These are phyloP conservation scores for Pheosia tremula DNA, from an alignment of 2,888 invertebrate species.

Conservation along the genomic window DNA sequence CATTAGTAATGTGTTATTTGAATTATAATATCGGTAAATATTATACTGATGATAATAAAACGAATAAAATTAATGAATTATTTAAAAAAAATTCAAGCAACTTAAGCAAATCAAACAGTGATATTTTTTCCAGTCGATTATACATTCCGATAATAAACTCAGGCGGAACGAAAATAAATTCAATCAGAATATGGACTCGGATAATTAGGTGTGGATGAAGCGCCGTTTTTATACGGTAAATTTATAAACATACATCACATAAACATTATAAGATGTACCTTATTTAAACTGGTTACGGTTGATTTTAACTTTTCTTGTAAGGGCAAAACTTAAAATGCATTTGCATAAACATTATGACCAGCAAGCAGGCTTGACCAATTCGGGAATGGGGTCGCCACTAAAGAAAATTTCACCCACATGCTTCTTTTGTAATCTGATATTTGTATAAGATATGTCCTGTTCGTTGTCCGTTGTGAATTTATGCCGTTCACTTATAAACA, in stretches of 20 bases:
- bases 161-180: constrained; percentile 42
- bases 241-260: constrained; percentile 14
- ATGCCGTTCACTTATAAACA: constrained; percentile 50
- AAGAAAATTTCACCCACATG: constrained; percentile 50
- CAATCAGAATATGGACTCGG: constrained; percentile 41
- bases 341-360: constrained; percentile 60
- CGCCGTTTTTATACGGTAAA: constrained; percentile 19
- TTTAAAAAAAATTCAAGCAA: too few relatives aligned
- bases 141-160: constrained; percentile 25
- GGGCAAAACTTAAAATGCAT: constrained; percentile 24
- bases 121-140: constrained; percentile 37
- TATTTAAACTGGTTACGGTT: background rate
- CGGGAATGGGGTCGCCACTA: constrained; percentile 39
- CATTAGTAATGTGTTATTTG: too few relatives aligned
- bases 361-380: constrained; percentile 51
- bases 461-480: constrained; percentile 45
- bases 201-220: constrained; percentile 50
- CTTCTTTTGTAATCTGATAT: constrained; percentile 57
- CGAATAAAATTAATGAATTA: too few relatives aligned
- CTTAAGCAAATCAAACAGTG: constrained; percentile 14
- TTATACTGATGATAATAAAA: too few relatives aligned
- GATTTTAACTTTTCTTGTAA: background rate
- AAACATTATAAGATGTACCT: background rate
- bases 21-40: too few relatives aligned
- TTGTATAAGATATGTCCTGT: constrained; percentile 41